phyloP scores from a whole-genome alignment of 2,888 invertebrate genomes.

The Teinopalpus imperialis region DNA sequence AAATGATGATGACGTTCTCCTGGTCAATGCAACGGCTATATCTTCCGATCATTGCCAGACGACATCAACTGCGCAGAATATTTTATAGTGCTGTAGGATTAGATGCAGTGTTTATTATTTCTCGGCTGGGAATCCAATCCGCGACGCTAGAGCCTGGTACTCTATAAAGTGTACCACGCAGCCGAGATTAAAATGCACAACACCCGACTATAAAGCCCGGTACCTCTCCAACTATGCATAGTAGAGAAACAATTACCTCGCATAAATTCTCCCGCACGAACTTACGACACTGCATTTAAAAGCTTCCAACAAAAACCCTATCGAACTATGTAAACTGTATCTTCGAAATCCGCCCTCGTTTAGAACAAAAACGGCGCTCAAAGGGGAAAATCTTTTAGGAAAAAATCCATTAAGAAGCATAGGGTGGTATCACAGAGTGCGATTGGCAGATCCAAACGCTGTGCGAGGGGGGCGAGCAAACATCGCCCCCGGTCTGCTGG shows the following conservation, averaged over 20 bases:
- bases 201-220: no score
- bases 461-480: conserved; percentile 32
- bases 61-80: no score
- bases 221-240: no score
- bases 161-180: no score
- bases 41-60: no score
- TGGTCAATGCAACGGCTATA: no score
- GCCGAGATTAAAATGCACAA: no score
- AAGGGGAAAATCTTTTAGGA: conserved; percentile 30
- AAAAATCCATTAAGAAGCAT: conserved; percentile 33
- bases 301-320: conserved; percentile 18
- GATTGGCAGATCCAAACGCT: conserved; percentile 37
- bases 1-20: no score
- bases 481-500: conserved; percentile 21
- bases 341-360: conserved; percentile 19
- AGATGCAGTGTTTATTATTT: no score
- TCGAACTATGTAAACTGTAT: conserved; percentile 22
- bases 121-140: no score
- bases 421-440: conserved; percentile 38
- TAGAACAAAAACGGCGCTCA: conserved; percentile 20
- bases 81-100: no score
- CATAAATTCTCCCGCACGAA: conserved; percentile 6
- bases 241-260: conserved; percentile 2
- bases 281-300: conserved; percentile 1
- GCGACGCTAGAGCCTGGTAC: no score